Evolutionary conservation across 2,888 invertebrate species (phyloP), one percentile per base, ranked within the genome.

Genomic region (Cabera pusaria): DNA sequence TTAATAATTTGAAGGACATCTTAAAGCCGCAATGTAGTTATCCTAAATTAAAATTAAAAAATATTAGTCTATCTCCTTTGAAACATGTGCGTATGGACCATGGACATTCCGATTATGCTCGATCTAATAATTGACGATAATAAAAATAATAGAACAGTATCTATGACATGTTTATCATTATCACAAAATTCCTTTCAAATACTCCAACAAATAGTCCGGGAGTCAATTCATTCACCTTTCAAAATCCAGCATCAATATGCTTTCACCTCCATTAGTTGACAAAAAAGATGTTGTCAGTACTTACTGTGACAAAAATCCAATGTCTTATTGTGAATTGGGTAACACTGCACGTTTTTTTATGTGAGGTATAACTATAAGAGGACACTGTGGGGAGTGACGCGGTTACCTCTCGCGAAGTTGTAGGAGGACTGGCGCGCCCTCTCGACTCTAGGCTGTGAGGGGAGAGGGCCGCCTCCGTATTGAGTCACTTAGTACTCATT

Each of bases 321-420:
- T 44, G 54, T 51, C 52, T 54, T 61, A 45, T 61, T 54, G 65
- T 55, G 62, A 61, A 60, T 67, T 56, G 56, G 56, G 56, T 59
- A 66, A 68, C 85, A 87, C 85, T 78, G 67, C 85, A 87, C 87
- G 61, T 70, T 75, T 71, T n/a, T 72, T 73, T 60, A 63, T 64
- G 64, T 62, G 63, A 64, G 63, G 27, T 31, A 42, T 31, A 31
- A 26, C 21, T 32, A 14, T 27, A 20, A 52, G 25, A 57, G 56
- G 61, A 56, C 74, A 76, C 76, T 71, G 48, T 22, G 48, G 36
- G 52, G 37, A 33, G 35, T 50, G 69, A 64, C 72, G 67, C 54
- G 63, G 49, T 47, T 60, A 68, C 52, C 71, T 46, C 46, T 57
- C 52, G 50, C 64, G 60, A 69, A 62, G 64, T 62, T 56, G 49